Percentiles rank a stretch among this genome's conserved stretches.
Evolutionary conservation across 1,140 invertebrate species (phyloP).

Genomic region (Rhyacophila brunnea): DNA sequence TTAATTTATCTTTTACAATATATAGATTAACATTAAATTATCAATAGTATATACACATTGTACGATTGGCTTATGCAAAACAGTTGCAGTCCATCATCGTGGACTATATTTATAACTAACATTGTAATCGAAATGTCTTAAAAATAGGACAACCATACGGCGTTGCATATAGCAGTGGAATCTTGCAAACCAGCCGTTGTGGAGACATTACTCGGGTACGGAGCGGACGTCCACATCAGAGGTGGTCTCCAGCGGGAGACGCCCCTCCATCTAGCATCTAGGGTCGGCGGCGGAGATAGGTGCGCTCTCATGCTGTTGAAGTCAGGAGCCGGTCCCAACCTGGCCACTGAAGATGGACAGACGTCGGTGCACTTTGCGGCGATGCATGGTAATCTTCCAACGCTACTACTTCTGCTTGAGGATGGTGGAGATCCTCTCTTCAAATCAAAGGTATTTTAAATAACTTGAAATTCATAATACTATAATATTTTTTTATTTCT

Average conservation of each 20-base stretch:
- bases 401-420: conserved; percentile 81
- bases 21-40: too few species aligned
- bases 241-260: conserved; percentile 87
- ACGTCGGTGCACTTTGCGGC: conserved; percentile 92
- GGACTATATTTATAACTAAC: too few species aligned
- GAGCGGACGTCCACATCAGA: conserved; percentile 94
- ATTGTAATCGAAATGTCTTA: too few species aligned
- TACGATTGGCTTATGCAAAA: too few species aligned
- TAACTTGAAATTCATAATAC: too few species aligned
- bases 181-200: conserved; percentile 93
- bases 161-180: conserved; percentile 98
- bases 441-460: conserved; percentile 76
- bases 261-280: conserved; percentile 91
- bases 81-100: too few species aligned
- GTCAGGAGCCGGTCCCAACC: conserved; percentile 94
- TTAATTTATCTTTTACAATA: too few species aligned
- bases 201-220: conserved; percentile 93
- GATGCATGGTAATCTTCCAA: conserved; percentile 81
- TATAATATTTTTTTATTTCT: too few species aligned
- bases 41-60: too few species aligned
- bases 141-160: conserved; percentile 92
- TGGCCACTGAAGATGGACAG: conserved; percentile 88
- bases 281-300: conserved; percentile 89
- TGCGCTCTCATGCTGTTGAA: conserved; percentile 97
- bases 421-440: conserved; percentile 87